These are phyloP conservation scores for Tyrannus savana DNA, from an alignment of 2,113 vertebrate genomes.

Conservation along the genomic window DNA sequence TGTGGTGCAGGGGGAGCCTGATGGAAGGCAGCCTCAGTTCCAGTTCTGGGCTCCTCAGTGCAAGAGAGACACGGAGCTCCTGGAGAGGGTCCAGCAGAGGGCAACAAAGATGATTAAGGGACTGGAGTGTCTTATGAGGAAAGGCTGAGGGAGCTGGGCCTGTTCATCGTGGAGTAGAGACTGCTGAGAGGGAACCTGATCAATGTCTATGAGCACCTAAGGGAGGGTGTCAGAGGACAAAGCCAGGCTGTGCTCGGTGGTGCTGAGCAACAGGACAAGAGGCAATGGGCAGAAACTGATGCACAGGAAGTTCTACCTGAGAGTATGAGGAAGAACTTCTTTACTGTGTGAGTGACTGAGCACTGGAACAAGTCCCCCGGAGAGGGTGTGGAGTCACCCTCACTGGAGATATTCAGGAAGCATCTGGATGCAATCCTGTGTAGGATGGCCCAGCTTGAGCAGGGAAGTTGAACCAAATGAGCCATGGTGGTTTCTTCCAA, in stretches of 20 bases:
- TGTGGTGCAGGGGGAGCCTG: not conserved
- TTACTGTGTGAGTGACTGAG: not conserved
- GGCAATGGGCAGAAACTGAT: not conserved
- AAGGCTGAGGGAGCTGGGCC: too few relatives aligned
- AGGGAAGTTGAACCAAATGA: not conserved
- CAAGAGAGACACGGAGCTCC: rapidly evolving
- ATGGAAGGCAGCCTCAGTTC: not conserved
- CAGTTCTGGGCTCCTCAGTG: not conserved
- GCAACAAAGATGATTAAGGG: not conserved
- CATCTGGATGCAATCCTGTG: not conserved
- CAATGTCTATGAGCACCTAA: not conserved
- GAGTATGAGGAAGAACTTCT: not conserved
- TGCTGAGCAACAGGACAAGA: rapidly evolving
- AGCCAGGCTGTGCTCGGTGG: not conserved
- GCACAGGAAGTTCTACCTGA: not conserved
- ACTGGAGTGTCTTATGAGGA: not conserved
- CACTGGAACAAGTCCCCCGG: not conserved
- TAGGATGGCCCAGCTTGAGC: not conserved
- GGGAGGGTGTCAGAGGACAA: not conserved
- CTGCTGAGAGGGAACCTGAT: not conserved
- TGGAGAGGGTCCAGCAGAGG: not conserved
- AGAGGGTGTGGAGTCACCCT: not conserved
- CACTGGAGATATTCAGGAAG: not conserved
- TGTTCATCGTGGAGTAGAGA: not conserved
- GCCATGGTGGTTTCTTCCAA: not conserved